These are phyloP conservation scores for Ciona savignyi DNA, from an alignment of 23 tunicate species.

Conservation along the genomic window DNA sequence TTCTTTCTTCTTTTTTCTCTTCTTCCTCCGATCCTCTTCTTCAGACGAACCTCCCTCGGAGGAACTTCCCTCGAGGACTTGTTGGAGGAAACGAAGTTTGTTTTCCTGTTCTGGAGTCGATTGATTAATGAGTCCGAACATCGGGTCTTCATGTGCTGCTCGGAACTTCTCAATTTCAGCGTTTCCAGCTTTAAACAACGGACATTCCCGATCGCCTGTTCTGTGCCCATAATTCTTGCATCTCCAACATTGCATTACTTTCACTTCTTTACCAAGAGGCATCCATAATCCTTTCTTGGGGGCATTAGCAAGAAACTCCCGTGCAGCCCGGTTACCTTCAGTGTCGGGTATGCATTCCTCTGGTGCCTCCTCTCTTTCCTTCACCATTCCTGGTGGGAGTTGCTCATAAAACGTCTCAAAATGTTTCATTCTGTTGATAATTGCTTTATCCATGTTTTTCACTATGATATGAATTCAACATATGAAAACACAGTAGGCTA, in stretches of 20 bases:
- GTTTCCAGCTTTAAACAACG: slow-evolving; percentile 78
- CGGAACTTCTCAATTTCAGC: slow-evolving; percentile 77
- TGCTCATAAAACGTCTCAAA: slow-evolving; percentile 54
- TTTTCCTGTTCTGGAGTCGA: slow-evolving; percentile 44
- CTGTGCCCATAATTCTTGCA: slow-evolving; percentile 94
- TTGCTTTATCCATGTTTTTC: neutral
- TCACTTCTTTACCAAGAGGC: slow-evolving; percentile 98
- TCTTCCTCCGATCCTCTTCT: slow-evolving; percentile 9
- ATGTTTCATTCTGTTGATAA: neutral
- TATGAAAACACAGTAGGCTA: no score
- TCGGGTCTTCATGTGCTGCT: slow-evolving; percentile 78
- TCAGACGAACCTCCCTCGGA: slow-evolving; percentile 20
- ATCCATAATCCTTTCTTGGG: slow-evolving; percentile 96
- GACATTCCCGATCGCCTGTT: slow-evolving; percentile 92
- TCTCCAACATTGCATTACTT: slow-evolving; percentile 98
- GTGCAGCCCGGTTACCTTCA: slow-evolving; percentile 57
- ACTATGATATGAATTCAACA: no score
- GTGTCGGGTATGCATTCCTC: slow-evolving; percentile 95
- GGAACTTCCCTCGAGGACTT: slow-evolving; percentile 52
- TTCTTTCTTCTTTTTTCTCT: slow-evolving; percentile 31
- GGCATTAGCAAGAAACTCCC: slow-evolving; percentile 89
- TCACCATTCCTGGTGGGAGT: slow-evolving; percentile 84
- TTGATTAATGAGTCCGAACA: slow-evolving; percentile 31
- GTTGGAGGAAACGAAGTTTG: slow-evolving; percentile 54
- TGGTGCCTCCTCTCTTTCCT: slow-evolving; percentile 80